Base-by-base conservation (phyloP, 2,888 invertebrate genomes). In the Cloeon dipterum region DNA sequence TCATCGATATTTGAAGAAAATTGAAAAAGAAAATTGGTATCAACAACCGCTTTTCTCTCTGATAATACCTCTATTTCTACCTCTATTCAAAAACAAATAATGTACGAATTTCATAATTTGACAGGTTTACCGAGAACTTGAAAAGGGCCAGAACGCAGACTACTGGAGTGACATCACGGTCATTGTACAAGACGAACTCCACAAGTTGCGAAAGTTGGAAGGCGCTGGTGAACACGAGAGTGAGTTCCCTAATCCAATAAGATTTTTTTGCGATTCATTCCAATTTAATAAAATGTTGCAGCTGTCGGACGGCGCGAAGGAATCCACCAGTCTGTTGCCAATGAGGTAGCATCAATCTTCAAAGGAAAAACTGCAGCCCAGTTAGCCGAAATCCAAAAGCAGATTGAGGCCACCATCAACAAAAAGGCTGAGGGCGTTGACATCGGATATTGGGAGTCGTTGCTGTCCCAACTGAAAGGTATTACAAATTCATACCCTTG, bases 101-200 rank as follows among this genome's bases (percentile, higher is more conserved):
- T n/a, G n/a, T n/a, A n/a, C n/a, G n/a, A n/a, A n/a, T n/a, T n/a
- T n/a, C n/a, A n/a, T n/a, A n/a, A n/a, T n/a, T n/a, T n/a, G n/a
- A 8, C 49, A 64, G 64, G 68, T 83, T 7, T 91, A 94, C 57
- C 78, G 85, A 52, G 82, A 91, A 59, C 58, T 96, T 46, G 94
- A 96, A 58, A 71, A 77, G 48, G 78, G 78, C 7, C 76, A 72
- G 45, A 86, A 94, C 57, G 67, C 74, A 36, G 74, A 81, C 50
- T 96, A 91, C 59, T 96, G 96, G 96, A 73, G 76, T 49, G 96
- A 96, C 55, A 86, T 96, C 50, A 83, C 85, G 38, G 82, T 86
- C 25, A 91, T 96, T 44, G 91, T 88, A 3, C 72, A 82, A 55
- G 93, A 93, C 57, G 93, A 94, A 57, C 61, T 91, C 37, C 72